Percentiles rank a stretch among this genome's conserved stretches.
Conservation (phyloP, 2,113 vertebrate species). For the Spea multiplicata region DNA sequence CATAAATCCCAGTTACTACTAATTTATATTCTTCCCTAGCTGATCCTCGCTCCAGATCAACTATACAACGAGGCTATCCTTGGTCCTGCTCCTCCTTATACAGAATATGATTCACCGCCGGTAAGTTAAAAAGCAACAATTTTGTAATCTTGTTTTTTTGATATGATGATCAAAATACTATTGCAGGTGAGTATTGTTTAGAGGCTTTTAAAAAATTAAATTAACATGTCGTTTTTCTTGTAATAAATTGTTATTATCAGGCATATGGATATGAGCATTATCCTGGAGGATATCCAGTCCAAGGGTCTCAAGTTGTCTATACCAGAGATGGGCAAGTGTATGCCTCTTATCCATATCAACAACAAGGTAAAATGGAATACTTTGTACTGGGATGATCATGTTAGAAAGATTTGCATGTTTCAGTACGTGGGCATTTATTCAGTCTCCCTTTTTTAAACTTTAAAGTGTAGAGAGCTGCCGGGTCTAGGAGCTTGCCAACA, state of each 20-base stretch:
- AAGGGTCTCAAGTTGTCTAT: slow-evolving; percentile 66
- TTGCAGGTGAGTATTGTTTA: too few relatives aligned
- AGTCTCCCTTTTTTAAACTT: too few relatives aligned
- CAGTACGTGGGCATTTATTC: too few relatives aligned
- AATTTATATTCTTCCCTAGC: slow-evolving; percentile 50
- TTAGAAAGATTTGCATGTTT: too few relatives aligned
- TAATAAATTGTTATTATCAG: slow-evolving; percentile 48
- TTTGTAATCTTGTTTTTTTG: too few relatives aligned
- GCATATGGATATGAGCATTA: slow-evolving; percentile 68
- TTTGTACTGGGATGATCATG: too few relatives aligned
- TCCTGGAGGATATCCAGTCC: slow-evolving; percentile 52
- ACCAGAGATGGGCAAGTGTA: slow-evolving; percentile 68
- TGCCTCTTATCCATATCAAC: slow-evolving; percentile 67
- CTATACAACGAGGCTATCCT: slow-evolving; percentile 65
- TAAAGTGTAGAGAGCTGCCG: too few relatives aligned
- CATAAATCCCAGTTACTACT: background rate
- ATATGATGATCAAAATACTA: too few relatives aligned
- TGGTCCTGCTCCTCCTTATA: slow-evolving; percentile 69
- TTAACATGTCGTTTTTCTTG: too few relatives aligned
- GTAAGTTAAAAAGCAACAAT: background rate
- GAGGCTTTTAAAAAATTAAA: too few relatives aligned
- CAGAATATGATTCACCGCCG: slow-evolving; percentile 66
- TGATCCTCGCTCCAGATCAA: slow-evolving; percentile 63
- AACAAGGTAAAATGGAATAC: slow-evolving; percentile 61
- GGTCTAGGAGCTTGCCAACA: too few relatives aligned